These are phyloP conservation scores for Dinocampus coccinellae DNA, from an alignment of 2,888 invertebrate genomes.

Conservation along the genomic window DNA sequence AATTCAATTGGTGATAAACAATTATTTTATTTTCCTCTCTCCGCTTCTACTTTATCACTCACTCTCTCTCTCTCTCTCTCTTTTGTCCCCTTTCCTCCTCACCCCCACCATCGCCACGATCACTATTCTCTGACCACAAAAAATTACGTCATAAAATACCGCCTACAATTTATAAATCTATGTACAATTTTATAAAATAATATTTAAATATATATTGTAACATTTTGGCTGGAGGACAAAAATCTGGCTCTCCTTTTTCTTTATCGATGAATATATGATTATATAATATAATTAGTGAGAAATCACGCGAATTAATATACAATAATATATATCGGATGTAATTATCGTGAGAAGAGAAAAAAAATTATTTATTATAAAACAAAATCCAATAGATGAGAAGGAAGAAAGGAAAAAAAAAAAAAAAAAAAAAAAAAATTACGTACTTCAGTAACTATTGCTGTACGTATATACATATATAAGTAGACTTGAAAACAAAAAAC, in stretches of 20 bases:
- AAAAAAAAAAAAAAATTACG: no score
- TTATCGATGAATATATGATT: neutral
- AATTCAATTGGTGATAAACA: neutral
- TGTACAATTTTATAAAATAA: slow-evolving; percentile 66
- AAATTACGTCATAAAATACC: slow-evolving; percentile 23
- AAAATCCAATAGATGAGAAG: no score
- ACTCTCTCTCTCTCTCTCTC: no score
- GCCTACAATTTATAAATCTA: slow-evolving; percentile 48
- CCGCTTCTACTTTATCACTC: slow-evolving; percentile 34
- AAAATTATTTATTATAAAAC: no score
- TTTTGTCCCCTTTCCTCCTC: no score
- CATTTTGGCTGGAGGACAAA: slow-evolving; percentile 44
- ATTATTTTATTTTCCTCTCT: neutral
- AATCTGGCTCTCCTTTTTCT: neutral
- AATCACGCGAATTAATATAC: neutral
- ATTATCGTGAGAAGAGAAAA: no score
- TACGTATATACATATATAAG: no score
- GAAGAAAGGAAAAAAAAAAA: no score
- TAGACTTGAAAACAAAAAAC: neutral
- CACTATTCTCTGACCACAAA: slow-evolving; percentile 14
- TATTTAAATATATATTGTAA: slow-evolving; percentile 51
- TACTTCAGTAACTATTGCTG: no score
- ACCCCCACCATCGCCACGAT: no score
- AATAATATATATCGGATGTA: neutral
- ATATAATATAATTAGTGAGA: neutral